Percentiles rank a stretch among this genome's conserved stretches.
Conservation (phyloP, 2,113 vertebrate species). For the Pedionomus torquatus region DNA sequence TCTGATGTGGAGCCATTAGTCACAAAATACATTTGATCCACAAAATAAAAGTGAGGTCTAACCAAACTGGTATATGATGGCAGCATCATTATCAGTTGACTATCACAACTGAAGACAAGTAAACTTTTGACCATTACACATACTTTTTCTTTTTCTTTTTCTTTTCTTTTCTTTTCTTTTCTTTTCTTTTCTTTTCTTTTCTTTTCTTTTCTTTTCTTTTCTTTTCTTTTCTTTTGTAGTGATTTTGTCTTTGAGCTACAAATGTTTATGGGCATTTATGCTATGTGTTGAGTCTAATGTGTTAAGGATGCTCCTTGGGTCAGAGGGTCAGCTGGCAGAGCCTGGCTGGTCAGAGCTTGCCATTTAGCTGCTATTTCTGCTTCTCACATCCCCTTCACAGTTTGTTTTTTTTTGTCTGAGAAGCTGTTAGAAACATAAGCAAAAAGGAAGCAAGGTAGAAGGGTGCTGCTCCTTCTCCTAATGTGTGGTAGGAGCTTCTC, state of each 20-base stretch:
- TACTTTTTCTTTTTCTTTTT: neutral
- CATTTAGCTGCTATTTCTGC: neutral
- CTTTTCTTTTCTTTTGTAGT: no score
- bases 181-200: no score
- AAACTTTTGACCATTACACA: neutral
- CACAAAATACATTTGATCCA: neutral
- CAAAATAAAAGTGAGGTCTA: neutral
- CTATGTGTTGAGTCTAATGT: neutral
- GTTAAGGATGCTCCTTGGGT: neutral
- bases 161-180: neutral
- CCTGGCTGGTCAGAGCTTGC: neutral
- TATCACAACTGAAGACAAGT: neutral
- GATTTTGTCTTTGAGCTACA: neutral
- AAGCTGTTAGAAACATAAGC: neutral
- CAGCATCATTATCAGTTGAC: neutral
- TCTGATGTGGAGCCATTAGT: neutral
- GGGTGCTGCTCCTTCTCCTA: neutral
- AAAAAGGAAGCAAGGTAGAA: neutral
- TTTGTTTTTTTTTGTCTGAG: neutral
- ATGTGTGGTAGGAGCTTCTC: fast-evolving
- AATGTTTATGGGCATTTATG: neutral
- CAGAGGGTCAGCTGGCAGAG: neutral
- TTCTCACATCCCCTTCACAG: neutral
- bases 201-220: no score
- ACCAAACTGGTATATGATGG: neutral